Evolutionary conservation across 2,888 invertebrate species (phyloP).

Genomic region (Drosophila nr. medialis): DNA sequence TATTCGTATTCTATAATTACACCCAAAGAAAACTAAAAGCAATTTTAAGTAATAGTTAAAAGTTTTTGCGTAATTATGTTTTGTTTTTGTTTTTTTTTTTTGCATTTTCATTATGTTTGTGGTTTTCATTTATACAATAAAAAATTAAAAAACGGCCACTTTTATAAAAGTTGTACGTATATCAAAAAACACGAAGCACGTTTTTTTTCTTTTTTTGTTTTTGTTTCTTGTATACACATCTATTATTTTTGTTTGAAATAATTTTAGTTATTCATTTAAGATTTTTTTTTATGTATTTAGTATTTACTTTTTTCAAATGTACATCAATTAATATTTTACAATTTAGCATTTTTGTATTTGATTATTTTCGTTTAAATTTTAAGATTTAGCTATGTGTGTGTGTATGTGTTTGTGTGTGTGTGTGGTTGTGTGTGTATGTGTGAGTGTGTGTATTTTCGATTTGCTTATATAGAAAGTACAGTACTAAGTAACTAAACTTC

Average conservation of each 20-base stretch:
- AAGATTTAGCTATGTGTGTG: constrained; percentile 77
- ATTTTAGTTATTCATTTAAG: constrained; percentile 50
- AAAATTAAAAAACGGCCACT: constrained; percentile 59
- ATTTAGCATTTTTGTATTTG: constrained; percentile 71
- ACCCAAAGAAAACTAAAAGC: constrained; percentile 59
- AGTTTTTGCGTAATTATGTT: constrained; percentile 38
- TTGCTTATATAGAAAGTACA: constrained; percentile 73
- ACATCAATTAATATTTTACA: constrained; percentile 78
- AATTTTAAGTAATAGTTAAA: constrained; percentile 56
- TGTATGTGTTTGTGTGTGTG: constrained; percentile 38
- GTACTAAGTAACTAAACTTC: constrained; percentile 80
- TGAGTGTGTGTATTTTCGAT: constrained; percentile 28
- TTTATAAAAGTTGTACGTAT: constrained; percentile 62
- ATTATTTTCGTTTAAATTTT: constrained; percentile 63
- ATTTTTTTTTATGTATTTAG: constrained; percentile 32
- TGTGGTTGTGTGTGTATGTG: constrained; percentile 46
- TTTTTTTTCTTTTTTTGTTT: constrained; percentile 28
- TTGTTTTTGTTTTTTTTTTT: constrained; percentile 13
- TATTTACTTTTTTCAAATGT: constrained; percentile 55
- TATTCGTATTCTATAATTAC: constrained; percentile 33
- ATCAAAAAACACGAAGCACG: constrained; percentile 71
- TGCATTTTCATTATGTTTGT: constrained; percentile 11
- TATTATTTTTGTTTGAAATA: constrained; percentile 63
- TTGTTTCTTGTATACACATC: constrained; percentile 41
- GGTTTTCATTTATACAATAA: constrained; percentile 53